A percentile compares a stretch with the other conserved stretches of the same genome.
phyloP scores from a whole-genome alignment of 2,888 invertebrate genomes.

The Lypha dubia region DNA sequence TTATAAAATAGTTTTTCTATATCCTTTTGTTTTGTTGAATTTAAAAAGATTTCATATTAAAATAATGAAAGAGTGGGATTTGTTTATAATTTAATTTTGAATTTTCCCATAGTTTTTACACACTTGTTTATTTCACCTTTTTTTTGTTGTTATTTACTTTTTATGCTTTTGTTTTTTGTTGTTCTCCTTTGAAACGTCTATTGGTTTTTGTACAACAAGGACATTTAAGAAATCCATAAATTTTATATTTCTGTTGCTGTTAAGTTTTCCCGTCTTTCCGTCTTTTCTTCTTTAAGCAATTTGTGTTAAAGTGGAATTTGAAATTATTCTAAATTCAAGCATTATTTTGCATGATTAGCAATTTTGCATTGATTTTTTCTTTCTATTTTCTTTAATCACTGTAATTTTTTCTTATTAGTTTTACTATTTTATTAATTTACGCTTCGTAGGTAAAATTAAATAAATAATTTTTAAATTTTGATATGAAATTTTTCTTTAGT shows the following conservation, averaged over 20 bases:
- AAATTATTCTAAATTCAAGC: neutral
- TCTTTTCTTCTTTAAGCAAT: neutral
- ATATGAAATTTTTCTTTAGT: constrained; percentile 17
- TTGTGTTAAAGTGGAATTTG: neutral
- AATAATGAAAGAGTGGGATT: neutral
- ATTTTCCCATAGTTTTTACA: constrained; percentile 5
- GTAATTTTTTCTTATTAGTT: neutral
- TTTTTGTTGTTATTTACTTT: constrained; percentile 48
- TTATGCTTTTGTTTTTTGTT: constrained; percentile 48
- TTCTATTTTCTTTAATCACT: neutral
- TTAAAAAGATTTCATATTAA: neutral
- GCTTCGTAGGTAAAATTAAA: constrained; percentile 36
- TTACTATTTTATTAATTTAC: constrained; percentile 37
- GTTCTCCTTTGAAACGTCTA: constrained; percentile 51
- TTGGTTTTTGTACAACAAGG: constrained; percentile 66
- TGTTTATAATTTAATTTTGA: constrained; percentile 28
- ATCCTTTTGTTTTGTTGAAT: neutral
- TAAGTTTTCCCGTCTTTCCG: too few species aligned
- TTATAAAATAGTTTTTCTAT: neutral
- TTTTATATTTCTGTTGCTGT: constrained; percentile 28
- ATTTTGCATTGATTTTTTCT: constrained; percentile 16
- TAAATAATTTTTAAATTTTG: neutral
- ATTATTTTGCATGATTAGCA: neutral
- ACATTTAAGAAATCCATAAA: constrained; percentile 72
- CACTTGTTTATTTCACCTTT: constrained; percentile 18